Percentiles rank a stretch among this genome's conserved stretches.
phyloP scores from a whole-genome alignment of 2,797 vertebrate species.

The Tragelaphus oryx region DNA sequence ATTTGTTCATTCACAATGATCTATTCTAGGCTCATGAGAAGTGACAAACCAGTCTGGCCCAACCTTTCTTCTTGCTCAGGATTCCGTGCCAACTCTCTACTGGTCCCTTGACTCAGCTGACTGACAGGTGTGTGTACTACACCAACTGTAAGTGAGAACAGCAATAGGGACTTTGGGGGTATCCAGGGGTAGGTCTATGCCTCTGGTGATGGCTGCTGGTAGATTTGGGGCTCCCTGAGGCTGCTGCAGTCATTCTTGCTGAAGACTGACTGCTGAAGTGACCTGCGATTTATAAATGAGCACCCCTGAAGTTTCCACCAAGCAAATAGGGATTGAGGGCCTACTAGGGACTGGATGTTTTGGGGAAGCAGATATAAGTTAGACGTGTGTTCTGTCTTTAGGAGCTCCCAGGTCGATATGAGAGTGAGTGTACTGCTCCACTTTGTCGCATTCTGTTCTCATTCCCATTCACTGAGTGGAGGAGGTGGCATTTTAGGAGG shows the following conservation, averaged over 20 bases:
- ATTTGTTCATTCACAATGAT: slow-evolving; percentile 5
- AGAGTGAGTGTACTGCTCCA: background rate
- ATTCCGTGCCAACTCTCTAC: background rate
- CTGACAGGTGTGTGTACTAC: background rate
- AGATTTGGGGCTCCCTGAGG: background rate
- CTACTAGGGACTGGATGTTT: background rate
- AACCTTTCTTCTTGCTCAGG: background rate
- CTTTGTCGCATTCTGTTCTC: background rate
- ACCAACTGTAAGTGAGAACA: background rate
- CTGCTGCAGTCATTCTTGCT: background rate
- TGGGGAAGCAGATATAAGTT: background rate
- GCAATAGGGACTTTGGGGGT: background rate
- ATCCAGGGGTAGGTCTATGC: background rate
- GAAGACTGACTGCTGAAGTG: background rate
- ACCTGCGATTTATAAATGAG: background rate
- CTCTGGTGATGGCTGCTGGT: background rate
- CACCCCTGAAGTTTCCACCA: background rate
- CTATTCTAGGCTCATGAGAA: background rate
- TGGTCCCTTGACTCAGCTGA: background rate
- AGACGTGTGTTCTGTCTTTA: background rate
- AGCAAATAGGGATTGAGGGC: background rate
- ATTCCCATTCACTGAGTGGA: background rate
- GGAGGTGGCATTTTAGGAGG: background rate
- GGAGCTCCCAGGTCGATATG: background rate
- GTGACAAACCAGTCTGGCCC: slow-evolving; percentile 32